Evolutionary conservation across 2,888 invertebrate genomes (phyloP), one percentile per base, ranked within the genome.

Genomic region (Stenodema calcarata): DNA sequence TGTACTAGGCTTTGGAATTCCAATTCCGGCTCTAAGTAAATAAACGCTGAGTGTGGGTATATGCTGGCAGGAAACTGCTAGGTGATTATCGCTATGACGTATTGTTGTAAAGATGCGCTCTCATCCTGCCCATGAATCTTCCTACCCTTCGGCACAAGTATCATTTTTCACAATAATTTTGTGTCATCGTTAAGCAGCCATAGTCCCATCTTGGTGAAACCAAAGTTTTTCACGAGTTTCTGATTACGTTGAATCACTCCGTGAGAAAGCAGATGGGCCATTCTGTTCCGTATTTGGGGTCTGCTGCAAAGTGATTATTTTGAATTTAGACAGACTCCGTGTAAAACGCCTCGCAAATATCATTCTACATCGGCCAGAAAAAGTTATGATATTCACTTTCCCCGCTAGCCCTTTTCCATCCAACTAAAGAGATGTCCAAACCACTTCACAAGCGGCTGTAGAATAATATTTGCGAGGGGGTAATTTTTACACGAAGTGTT

Each of bases 41-140:
- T 70, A 84, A 73, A 75, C 47, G 75, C 41, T 73, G 84, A 70
- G 70, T 69, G 50, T 54, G 69, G 62, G 28, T 27, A 42, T 73
- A 23, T n/a, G 30, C 27, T 75, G 23, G 14, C 42, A 23, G 82
- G 82, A 82, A n/a, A 70, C 82, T 69, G 41, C 84, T 28, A 35
- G 84, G 70, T 84, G 84, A 84, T 84, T 84, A 84, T 73, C 73
- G 27, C 44, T 44, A 84, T 84, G 84, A 84, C 44, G 73, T 44
- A 84, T 84, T 75, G 84, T 84, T 28, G 73, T 11, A 70, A 62
- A 84, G 70, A 73, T 84, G 84, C 84, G 44, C 47, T 27, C 73
- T 84, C 84, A 84, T 84, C 35, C 47, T 27, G 50, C 27, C 82
- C n/a, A 41, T 69, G 80, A 50, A 54, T 47, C 30, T 78, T 35